A percentile compares a stretch with the other conserved stretches of the same genome.
phyloP scores from a whole-genome alignment of 2,797 vertebrate genomes.

The Oceanodroma leucorhoa region DNA sequence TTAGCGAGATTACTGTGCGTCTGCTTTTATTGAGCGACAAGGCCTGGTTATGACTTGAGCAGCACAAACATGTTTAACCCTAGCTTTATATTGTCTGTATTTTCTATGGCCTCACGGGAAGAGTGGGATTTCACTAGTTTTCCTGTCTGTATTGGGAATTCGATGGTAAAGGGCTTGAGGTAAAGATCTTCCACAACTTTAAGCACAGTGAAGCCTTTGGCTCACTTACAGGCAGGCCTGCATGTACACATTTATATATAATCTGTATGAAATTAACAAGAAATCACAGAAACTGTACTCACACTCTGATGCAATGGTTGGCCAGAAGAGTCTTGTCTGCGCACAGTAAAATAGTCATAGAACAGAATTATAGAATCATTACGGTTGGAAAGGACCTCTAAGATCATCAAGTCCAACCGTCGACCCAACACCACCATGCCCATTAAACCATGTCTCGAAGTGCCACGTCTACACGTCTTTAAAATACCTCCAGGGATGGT shows the following conservation, averaged over 20 bases:
- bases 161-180: neutral
- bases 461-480: too few relatives aligned
- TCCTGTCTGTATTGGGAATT: neutral
- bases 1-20: neutral
- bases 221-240: neutral
- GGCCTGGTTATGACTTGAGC: neutral
- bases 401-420: too few relatives aligned
- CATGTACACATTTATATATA: neutral
- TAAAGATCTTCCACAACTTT: neutral
- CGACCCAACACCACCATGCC: too few relatives aligned
- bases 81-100: neutral
- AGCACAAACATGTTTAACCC: neutral
- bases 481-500: too few relatives aligned
- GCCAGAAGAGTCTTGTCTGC: neutral
- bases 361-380: too few relatives aligned
- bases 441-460: too few relatives aligned
- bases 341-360: neutral
- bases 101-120: fast-evolving
- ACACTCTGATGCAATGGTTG: neutral
- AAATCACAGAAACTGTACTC: neutral
- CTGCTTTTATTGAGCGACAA: neutral
- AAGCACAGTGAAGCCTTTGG: neutral
- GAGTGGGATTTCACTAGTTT: neutral
- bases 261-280: neutral
- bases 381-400: too few relatives aligned